Base-by-base conservation (phyloP, 2,888 invertebrate genomes). In the Halictus ligatus region DNA sequence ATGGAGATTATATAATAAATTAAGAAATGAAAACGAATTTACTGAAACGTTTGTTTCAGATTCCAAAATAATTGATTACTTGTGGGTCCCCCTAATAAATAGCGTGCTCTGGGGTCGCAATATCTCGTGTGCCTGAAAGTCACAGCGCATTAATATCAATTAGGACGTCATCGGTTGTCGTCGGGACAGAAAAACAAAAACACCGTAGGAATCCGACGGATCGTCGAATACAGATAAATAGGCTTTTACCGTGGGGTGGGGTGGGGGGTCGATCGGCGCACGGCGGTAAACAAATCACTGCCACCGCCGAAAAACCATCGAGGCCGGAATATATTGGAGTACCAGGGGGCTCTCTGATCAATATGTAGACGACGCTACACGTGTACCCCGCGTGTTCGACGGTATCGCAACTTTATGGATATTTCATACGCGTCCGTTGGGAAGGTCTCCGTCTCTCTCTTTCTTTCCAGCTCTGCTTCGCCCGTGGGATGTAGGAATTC, bases 361-460 rank as follows among this genome's bases (percentile, higher is more conserved):
- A 84, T 86, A 84, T 84, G 85, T 75, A 85, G 76, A 84, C 85
- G 74, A 84, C 50, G 80, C 77, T 84, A 75, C 75, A 84, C 77
- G 84, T 84, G 84, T 83, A 76, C 29, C 15, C 73, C 21, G 46
- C 73, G 67, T 67, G 82, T 77, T 78, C 75, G 43, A 29, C 43
- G 78, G 75, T 83, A 83, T 84, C 60, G 54, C 48, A 67, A 75
- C 60, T 75, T 78, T 75, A 78, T 74, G 46, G 71, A 58, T 46
- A 58, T 69, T 80, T 48, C 73, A 73, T 75, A 58, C 67, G 79
- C 71, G 72, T n/a, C 48, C 71, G 58, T 46, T 29, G 50, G 54
- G 76, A 77, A 80, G 29, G 6, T 46, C 35, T 12, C 7, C 73
- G 73, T 74, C 8, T 54, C 21, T 21, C 21, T 60, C 29, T 18